Percentiles rank a stretch among this genome's conserved stretches.
Conservation (phyloP, 2,888 invertebrate genomes). For the Drosophila macrothrix region DNA sequence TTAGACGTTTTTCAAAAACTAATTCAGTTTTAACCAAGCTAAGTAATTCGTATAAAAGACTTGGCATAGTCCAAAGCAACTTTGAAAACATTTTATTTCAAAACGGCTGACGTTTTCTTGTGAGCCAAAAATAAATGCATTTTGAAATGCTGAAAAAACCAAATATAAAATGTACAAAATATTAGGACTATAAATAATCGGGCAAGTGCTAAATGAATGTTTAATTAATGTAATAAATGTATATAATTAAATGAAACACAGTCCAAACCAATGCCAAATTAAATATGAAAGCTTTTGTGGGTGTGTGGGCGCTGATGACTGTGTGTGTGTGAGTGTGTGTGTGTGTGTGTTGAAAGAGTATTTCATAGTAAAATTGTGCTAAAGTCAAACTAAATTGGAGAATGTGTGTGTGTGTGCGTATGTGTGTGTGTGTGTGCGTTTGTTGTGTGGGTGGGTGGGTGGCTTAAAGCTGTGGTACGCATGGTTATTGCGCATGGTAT, state of each 20-base stretch:
- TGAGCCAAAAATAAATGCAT: constrained; percentile 10
- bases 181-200: constrained; percentile 1
- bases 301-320: constrained; percentile 6
- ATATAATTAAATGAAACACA: constrained; percentile 20
- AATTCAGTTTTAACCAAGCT: neutral
- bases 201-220: constrained; percentile 2
- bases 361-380: neutral
- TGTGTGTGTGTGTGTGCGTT: constrained; percentile 23
- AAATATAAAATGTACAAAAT: constrained; percentile 1
- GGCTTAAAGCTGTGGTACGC: constrained; percentile 48
- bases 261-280: constrained; percentile 42
- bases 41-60: neutral
- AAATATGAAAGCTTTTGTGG: constrained; percentile 39
- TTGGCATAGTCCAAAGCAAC: neutral
- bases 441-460: constrained; percentile 15
- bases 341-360: constrained; percentile 9
- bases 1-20: neutral
- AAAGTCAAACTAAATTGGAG: neutral
- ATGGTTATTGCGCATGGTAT: constrained; percentile 37
- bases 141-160: constrained; percentile 1
- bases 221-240: neutral
- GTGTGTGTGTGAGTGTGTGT: constrained; percentile 23
- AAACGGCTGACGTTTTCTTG: neutral
- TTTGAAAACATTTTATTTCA: neutral
- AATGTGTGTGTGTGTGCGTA: constrained; percentile 22